These are phyloP conservation scores for Aporophyla lueneburgensis DNA, from an alignment of 2,888 invertebrate genomes.

Conservation along the genomic window DNA sequence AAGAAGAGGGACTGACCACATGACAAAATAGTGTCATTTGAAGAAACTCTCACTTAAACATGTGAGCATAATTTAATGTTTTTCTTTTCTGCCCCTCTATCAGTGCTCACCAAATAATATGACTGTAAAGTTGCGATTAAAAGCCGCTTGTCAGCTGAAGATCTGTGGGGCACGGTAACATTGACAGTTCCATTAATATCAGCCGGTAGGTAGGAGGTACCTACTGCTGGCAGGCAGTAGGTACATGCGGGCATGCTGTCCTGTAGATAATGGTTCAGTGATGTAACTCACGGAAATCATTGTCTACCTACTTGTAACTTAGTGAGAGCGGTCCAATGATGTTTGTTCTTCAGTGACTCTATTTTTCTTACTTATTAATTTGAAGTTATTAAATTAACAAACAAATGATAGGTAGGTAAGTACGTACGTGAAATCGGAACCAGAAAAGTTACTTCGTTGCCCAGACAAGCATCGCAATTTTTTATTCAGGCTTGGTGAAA, in stretches of 20 bases:
- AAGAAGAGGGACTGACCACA: neutral
- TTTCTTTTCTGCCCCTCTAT: neutral
- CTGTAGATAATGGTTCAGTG: conserved; percentile 7
- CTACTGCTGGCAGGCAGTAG: too few species aligned
- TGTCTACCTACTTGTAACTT: neutral
- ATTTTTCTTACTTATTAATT: neutral
- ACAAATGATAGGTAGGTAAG: neutral
- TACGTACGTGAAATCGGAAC: neutral
- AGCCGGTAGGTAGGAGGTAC: neutral
- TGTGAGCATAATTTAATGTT: neutral
- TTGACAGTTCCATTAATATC: neutral
- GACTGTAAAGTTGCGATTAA: neutral
- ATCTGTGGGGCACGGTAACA: neutral
- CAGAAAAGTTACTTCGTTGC: neutral
- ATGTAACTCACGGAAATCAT: conserved; percentile 30
- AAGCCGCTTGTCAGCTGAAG: conserved; percentile 6
- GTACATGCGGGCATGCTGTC: conserved; percentile 33
- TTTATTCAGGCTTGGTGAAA: neutral
- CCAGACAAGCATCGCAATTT: neutral
- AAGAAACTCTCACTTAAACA: neutral
- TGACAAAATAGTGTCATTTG: too few species aligned
- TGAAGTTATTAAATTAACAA: neutral
- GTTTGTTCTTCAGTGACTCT: neutral
- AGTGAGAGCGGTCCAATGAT: neutral
- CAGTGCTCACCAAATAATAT: neutral